Evolutionary conservation across 2,113 vertebrate genomes (phyloP).

Genomic region (Pterocles burchelli): DNA sequence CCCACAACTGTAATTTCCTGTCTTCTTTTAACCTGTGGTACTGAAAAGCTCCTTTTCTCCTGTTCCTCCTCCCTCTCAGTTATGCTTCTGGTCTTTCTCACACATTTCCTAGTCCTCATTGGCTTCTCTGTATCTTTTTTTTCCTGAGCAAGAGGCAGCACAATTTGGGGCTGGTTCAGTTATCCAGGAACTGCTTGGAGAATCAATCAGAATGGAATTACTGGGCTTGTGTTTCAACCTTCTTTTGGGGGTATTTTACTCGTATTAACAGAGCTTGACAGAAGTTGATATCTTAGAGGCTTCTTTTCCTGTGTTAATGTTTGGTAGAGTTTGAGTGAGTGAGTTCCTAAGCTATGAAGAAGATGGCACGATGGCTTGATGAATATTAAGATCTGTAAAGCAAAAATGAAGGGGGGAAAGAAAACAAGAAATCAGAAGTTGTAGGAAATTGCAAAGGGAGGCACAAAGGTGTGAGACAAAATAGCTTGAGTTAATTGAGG

Average conservation of each 20-base stretch:
- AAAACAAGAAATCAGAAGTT: neutral
- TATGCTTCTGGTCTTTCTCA: neutral
- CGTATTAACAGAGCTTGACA: neutral
- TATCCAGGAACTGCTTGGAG: neutral
- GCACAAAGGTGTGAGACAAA: neutral
- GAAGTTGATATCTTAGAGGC: neutral
- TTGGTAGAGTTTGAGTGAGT: neutral
- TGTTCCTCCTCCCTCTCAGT: rapidly evolving
- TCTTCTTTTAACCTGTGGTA: neutral
- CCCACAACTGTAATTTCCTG: neutral
- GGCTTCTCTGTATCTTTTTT: neutral
- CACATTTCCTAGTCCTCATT: neutral
- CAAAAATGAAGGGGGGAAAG: neutral
- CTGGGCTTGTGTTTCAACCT: neutral
- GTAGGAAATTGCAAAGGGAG: neutral
- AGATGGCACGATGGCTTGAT: rapidly evolving
- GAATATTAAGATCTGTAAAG: neutral
- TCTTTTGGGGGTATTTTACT: neutral
- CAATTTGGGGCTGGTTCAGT: neutral
- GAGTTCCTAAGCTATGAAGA: neutral
- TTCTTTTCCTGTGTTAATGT: neutral
- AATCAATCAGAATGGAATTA: neutral
- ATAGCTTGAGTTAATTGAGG: neutral
- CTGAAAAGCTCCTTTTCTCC: neutral
- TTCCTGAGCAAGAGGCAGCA: neutral